A percentile compares a stretch with the other conserved stretches of the same genome.
Conservation (phyloP, 1,140 invertebrate species). For the Anthonomus grandis region DNA sequence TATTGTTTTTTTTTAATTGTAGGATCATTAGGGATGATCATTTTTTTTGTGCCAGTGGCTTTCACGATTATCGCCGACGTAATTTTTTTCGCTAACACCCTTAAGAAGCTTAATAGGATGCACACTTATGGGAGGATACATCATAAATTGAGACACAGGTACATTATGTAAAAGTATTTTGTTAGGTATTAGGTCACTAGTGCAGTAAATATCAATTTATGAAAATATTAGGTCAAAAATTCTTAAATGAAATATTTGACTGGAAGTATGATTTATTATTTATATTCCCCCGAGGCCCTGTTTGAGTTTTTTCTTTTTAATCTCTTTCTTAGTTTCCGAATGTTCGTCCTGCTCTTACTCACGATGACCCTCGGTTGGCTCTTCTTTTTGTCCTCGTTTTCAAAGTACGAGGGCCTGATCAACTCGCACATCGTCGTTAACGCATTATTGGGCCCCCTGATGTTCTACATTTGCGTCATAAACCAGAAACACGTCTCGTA, state of each 20-base stretch:
- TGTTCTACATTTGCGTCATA: conserved; percentile 73
- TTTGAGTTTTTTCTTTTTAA: background rate
- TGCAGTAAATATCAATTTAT: no score
- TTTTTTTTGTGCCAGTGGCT: conserved; percentile 75
- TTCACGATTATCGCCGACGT: conserved; percentile 74
- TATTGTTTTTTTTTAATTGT: conserved; percentile 43
- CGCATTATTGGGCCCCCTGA: conserved; percentile 64
- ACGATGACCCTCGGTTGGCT: conserved; percentile 72
- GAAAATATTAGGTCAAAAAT: no score
- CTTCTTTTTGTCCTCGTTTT: conserved; percentile 68
- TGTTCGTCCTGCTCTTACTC: conserved; percentile 70
- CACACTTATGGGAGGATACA: conserved; percentile 79
- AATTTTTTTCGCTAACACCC: conserved; percentile 73
- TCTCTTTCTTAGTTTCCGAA: conserved; percentile 64
- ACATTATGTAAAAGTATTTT: no score
- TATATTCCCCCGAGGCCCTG: no score
- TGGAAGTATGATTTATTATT: no score
- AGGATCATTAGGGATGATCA: conserved; percentile 74
- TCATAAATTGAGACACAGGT: conserved; percentile 79
- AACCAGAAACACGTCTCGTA: conserved; percentile 74
- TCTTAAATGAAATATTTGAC: no score
- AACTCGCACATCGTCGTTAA: conserved; percentile 73
- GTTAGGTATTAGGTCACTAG: no score
- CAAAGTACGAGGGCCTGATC: conserved; percentile 65
- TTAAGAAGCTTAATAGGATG: conserved; percentile 73